Percentiles rank a stretch among this genome's conserved stretches.
phyloP scores from a whole-genome alignment of 2,888 invertebrate genomes.

The Allophyes oxyacanthae region DNA sequence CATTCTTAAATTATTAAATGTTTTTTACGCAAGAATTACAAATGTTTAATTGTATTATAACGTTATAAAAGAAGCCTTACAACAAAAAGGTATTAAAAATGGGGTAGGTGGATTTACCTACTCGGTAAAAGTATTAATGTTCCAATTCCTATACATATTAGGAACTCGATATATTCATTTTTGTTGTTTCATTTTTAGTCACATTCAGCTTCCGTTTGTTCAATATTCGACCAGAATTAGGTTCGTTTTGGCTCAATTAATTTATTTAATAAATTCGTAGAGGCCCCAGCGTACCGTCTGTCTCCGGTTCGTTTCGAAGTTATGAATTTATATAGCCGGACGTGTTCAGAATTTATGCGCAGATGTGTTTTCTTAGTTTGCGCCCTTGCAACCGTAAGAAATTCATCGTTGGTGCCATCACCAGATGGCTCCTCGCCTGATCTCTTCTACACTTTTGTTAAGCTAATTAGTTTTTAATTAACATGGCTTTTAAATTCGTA shows the following conservation, averaged over 20 bases:
- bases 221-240: constrained; percentile 75
- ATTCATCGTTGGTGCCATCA: constrained; percentile 61
- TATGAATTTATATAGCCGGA: constrained; percentile 86
- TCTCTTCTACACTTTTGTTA: constrained; percentile 42
- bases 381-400: constrained; percentile 68
- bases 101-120: too few relatives aligned
- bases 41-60: too few relatives aligned
- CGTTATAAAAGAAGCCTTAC: too few relatives aligned
- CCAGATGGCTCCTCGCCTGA: constrained; percentile 64
- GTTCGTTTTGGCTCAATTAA: constrained; percentile 83
- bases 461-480: constrained; percentile 51
- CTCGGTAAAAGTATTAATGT: too few relatives aligned
- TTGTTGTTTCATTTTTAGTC: background rate
- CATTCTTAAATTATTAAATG: too few relatives aligned
- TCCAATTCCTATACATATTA: too few relatives aligned
- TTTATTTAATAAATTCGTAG: constrained; percentile 85
- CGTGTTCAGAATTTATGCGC: constrained; percentile 84
- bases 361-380: constrained; percentile 80
- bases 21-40: too few relatives aligned
- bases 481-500: constrained; percentile 3
- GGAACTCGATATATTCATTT: background rate
- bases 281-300: constrained; percentile 77
- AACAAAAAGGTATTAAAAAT: too few relatives aligned
- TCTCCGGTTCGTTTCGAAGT: constrained; percentile 78
- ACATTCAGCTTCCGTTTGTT: constrained; percentile 46